Base-by-base conservation (phyloP, 2,797 vertebrate species). In the Paramormyrops hopkinsi region DNA sequence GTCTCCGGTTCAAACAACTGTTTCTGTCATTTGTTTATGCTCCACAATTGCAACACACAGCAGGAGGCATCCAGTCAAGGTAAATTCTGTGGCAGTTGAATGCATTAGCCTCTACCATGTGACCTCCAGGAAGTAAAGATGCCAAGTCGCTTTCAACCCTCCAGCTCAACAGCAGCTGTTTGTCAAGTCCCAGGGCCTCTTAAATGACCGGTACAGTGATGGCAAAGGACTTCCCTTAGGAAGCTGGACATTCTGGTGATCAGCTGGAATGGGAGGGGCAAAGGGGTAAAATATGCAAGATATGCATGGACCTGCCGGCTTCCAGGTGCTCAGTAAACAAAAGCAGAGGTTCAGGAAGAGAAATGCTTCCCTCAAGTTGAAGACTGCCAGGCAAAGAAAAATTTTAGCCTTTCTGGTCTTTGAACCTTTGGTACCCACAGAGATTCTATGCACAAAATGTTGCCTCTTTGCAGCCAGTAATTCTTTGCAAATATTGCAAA, bases 241-340 rank as follows among this genome's bases (percentile, higher is more conserved):
- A 98, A 99, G 0, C 98, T 98, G 0, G 98, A 97, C 0, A 98
- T 97, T 90, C 96, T 99, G 89, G 97, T 96, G 33, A 99, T 99
- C 88, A 99, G 98, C 98, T 99, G 89, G 37, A 56, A 44, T 19
- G 37, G 41, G 73, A 79, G 17, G 73, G 62, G 62, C 25, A 76
- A 41, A 76, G 12, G 19, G 12, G 19, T 79, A 44, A 79, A 44
- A 79, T 79, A 79, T 44, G 73, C 73, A 79, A 44, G 73, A 46
- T n/a, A 25, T 37, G 29, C 48, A 37, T 9, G 4, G 29, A 53
- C 25, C 8, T 7, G 1, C 37, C 2, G 2, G 19, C 14, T 83
- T 41, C 12, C 62, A 48, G 53, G 29, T 44, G 37, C 50, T 33
- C 1, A 1, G 22, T 14, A 0, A 25, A 8, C 17, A 9, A 29